Conservation (phyloP, 2,888 invertebrate species). For the Andrena camellia region DNA sequence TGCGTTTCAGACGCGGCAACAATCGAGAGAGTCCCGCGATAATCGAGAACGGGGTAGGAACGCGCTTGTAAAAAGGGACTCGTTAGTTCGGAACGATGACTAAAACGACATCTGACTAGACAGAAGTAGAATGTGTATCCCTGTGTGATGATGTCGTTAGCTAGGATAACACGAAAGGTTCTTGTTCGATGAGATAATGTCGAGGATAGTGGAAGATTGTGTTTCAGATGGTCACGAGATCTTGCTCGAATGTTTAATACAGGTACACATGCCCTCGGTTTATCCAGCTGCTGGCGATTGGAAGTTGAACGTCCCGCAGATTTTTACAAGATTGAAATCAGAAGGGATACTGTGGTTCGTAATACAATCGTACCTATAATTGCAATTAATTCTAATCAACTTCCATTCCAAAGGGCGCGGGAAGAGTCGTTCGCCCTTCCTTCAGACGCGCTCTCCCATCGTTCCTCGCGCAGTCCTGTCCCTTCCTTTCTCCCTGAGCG, state of each 20-base stretch:
- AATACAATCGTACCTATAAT: not conserved
- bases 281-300: not conserved
- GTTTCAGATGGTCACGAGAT: too few species aligned
- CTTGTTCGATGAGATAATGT: too few species aligned
- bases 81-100: not conserved
- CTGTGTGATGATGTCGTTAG: too few species aligned
- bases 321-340: not conserved
- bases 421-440: not conserved
- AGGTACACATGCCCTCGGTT: too few species aligned
- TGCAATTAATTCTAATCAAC: conserved; percentile 42
- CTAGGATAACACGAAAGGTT: too few species aligned
- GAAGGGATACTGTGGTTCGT: too few species aligned
- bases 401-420: not conserved
- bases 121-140: too few species aligned
- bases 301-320: not conserved
- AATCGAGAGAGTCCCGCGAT: not conserved
- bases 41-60: not conserved
- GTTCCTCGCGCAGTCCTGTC: conserved; percentile 2
- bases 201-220: too few species aligned
- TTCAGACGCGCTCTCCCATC: not conserved
- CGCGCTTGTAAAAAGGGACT: not conserved
- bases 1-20: not conserved
- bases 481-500: conserved; percentile 14
- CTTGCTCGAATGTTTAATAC: too few species aligned
- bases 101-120: not conserved